Base-by-base conservation (phyloP, 2,797 vertebrate genomes). In the Gymnodraco acuticeps region DNA sequence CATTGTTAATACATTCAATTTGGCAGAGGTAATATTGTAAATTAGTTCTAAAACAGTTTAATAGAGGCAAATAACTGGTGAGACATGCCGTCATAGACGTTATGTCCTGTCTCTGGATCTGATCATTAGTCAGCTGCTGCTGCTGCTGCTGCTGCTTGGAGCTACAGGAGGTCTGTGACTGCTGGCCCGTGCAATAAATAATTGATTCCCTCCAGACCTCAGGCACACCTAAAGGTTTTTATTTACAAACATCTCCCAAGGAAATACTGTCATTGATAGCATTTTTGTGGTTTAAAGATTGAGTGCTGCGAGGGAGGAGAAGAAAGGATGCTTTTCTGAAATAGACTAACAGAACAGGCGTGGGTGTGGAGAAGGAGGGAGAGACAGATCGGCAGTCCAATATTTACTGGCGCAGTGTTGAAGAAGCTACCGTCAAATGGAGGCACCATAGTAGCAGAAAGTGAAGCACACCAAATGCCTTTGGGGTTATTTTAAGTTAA, bases 151-250 rank as follows among this genome's bases (percentile, higher is more conserved):
- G 55, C 77, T 64, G 77, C 72, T 68, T 55, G 10, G 20, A 70
- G 63, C 77, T 45, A 62, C 72, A 69, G 86, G 85, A 85, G 80
- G 75, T 83, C 69, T 84, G 78, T 55, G 60, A 70, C 89, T 82
- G 77, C 81, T 56, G 74, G 60, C 56, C 73, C 67, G 73, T 73
- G 64, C 77, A 52, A 88, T 92, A 74, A 93, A 94, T 93, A 93
- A 95, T 94, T 91, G 77, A 94, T 93, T 84, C 81, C 79, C 77
- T 76, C 66, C 17, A 59, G 84, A 85, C 70, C 64, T 61, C 71
- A 48, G 73, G 75, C 79, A 72, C 80, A 84, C 75, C 79, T 69
- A 81, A 89, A 90, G 81, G 85, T 84, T 91, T 90, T 77, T 75
- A 90, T 88, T 87, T 92, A 74, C 83, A 77, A 65, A 63, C 51